Conservation (phyloP, 23 tunicate genomes). For the Trididemnum clinides region DNA sequence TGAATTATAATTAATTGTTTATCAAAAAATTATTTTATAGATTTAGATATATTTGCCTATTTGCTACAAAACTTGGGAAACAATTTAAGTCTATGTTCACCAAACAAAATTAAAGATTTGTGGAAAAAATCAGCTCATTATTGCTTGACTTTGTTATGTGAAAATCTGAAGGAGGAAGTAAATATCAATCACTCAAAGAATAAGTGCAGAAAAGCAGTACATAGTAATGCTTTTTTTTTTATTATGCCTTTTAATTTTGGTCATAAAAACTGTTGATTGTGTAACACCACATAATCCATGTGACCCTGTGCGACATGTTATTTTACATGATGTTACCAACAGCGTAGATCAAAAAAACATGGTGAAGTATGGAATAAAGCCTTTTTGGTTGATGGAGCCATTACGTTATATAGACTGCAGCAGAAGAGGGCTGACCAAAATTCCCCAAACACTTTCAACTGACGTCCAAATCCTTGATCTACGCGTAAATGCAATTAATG, state of each 20-base stretch:
- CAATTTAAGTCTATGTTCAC: too few species aligned
- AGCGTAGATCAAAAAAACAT: background rate
- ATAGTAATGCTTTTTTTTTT: background rate
- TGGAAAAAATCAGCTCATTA: too few species aligned
- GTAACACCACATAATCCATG: background rate
- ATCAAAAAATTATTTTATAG: too few species aligned
- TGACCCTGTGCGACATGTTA: constrained; percentile 4
- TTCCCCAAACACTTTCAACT: background rate
- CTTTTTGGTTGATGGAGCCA: background rate
- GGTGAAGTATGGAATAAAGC: background rate
- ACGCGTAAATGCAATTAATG: background rate
- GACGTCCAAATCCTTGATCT: background rate
- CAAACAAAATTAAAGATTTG: too few species aligned
- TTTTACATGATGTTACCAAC: background rate
- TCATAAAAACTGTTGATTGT: too few species aligned
- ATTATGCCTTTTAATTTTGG: too few species aligned
- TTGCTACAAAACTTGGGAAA: too few species aligned
- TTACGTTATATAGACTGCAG: constrained; percentile 1
- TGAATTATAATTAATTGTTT: too few species aligned
- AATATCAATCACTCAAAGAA: background rate
- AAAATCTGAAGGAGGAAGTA: background rate
- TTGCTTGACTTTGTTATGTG: too few species aligned
- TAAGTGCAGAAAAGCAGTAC: background rate
- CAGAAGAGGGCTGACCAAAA: background rate
- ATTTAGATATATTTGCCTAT: too few species aligned